Base-by-base conservation (phyloP, 1,140 invertebrate species). In the Nixonia krombeini region DNA sequence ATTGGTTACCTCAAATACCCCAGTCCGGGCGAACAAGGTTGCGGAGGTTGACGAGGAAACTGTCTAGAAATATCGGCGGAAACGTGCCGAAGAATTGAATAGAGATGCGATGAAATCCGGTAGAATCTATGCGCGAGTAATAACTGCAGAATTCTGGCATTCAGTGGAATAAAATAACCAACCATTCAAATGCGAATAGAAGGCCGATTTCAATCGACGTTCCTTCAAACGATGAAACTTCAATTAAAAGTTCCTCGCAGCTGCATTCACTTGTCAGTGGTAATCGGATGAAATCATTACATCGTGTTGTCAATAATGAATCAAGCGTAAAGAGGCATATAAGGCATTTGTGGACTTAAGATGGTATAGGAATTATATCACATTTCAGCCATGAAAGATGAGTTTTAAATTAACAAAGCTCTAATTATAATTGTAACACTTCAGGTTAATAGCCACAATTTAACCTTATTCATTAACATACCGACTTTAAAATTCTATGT, bases 201-300 rank as follows among this genome's bases (percentile, higher is more conserved):
- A 35, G 26, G 12, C 13, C 10, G 46, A 8, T 41, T 18, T 21
- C 29, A 29, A 49, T 50, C 38, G 35, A 42, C 35, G 13, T 40
- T 40, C 29, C 31, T 13, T 31, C 42, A 13, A 3, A 12, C 21
- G 55, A 55, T 50, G 21, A 42, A 31, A 15, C 47, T 45, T 44
- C 29, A 55, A 63, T 63, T 56, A 56, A 56, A 51, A 64, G 56
- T 64, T 62, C 52, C 50, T 51, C n/a, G 61, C n/a, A n/a, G n/a
- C n/a, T n/a, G n/a, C n/a, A n/a, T n/a, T n/a, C n/a, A n/a, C n/a
- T n/a, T n/a, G n/a, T n/a, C n/a, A n/a, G n/a, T n/a, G n/a, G n/a
- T n/a, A n/a, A n/a, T n/a, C n/a, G n/a, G n/a, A n/a, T n/a, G n/a
- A n/a, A n/a, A n/a, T n/a, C n/a, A n/a, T n/a, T n/a, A n/a, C n/a